A percentile compares a stretch with the other conserved stretches of the same genome.
Conservation (phyloP, 2,113 vertebrate species). For the Zosterops pallidus region DNA sequence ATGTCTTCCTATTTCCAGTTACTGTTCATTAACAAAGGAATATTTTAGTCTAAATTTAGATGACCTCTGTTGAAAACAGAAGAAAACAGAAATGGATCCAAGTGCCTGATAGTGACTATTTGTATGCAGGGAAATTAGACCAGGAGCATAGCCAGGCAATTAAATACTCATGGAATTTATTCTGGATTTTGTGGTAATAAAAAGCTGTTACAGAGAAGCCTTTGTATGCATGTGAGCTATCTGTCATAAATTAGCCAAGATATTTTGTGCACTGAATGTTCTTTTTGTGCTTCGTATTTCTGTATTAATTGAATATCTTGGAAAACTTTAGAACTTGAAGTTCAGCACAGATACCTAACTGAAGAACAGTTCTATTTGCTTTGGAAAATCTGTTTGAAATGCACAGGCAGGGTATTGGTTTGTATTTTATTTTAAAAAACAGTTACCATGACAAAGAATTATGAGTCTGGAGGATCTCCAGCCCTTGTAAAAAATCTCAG, state of each 20-base stretch:
- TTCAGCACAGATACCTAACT: background rate
- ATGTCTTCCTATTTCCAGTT: slow-evolving; percentile 60
- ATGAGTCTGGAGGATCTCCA: background rate
- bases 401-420: background rate
- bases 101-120: slow-evolving; percentile 40
- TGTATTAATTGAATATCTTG: background rate
- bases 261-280: slow-evolving; percentile 29
- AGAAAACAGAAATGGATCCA: slow-evolving; percentile 57
- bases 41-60: slow-evolving; percentile 72
- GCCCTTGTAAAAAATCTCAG: background rate
- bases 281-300: slow-evolving; percentile 21
- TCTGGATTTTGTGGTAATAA: slow-evolving; percentile 33
- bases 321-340: background rate
- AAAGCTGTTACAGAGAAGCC: slow-evolving; percentile 33
- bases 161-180: slow-evolving; percentile 34
- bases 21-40: slow-evolving; percentile 54
- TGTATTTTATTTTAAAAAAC: background rate
- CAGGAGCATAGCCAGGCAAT: slow-evolving; percentile 33
- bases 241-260: slow-evolving; percentile 24
- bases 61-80: slow-evolving; percentile 58
- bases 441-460: background rate
- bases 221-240: slow-evolving; percentile 15
- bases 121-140: slow-evolving; percentile 31
- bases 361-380: slow-evolving; percentile 5
- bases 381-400: background rate